phyloP scores from a whole-genome alignment of 2,113 vertebrate genomes.

The Romanogobio albipinnatus region DNA sequence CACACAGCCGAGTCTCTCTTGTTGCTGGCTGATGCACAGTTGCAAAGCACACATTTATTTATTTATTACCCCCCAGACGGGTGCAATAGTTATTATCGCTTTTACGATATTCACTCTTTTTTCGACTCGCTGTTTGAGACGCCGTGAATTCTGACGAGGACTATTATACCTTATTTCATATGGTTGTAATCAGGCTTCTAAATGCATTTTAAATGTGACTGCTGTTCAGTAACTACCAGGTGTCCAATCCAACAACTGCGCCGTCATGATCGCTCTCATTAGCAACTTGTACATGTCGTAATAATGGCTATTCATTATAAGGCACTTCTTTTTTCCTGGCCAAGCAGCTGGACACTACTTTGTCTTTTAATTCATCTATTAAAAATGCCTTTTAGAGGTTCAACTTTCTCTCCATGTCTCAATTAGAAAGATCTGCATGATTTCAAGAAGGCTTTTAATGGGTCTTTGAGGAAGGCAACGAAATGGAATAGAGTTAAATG shows the following conservation, averaged over 20 bases:
- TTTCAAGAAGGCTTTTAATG: constrained; percentile 37
- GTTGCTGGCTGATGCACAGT: constrained; percentile 57
- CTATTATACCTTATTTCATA: constrained; percentile 60
- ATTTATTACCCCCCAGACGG: constrained; percentile 45
- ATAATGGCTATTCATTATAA: constrained; percentile 49
- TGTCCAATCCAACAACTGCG: constrained; percentile 57
- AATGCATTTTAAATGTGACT: constrained; percentile 63
- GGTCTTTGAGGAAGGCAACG: constrained; percentile 28
- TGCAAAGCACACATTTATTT: constrained; percentile 62
- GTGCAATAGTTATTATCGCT: constrained; percentile 52
- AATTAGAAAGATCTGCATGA: background rate
- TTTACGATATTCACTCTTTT: constrained; percentile 47
- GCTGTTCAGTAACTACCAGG: constrained; percentile 66
- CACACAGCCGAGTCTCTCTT: constrained; percentile 63
- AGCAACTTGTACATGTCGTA: constrained; percentile 46
- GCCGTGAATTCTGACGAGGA: constrained; percentile 57
- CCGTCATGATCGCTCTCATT: constrained; percentile 55
- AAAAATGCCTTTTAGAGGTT: constrained; percentile 17
- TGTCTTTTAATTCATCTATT: constrained; percentile 7
- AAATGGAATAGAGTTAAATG: background rate
- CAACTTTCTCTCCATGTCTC: background rate
- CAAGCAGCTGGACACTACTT: constrained; percentile 37
- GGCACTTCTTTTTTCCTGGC: constrained; percentile 10
- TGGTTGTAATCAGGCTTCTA: constrained; percentile 52
- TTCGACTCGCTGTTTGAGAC: constrained; percentile 51